A percentile compares a stretch with the other conserved stretches of the same genome.
Conservation (phyloP, 1,140 invertebrate species). For the Asbolus verrucosus region DNA sequence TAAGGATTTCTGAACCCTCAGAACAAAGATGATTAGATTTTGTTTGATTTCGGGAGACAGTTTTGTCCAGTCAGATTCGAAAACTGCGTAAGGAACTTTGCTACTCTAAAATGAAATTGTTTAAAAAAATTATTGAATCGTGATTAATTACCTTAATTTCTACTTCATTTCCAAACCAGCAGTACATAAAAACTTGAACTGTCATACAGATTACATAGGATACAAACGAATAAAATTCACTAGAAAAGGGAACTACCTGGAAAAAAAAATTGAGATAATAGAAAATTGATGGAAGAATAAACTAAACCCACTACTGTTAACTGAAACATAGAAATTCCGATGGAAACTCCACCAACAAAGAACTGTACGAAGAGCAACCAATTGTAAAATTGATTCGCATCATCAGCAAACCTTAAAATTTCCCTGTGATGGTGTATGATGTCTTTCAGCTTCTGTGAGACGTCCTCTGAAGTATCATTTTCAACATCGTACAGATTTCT, state of each 20-base stretch:
- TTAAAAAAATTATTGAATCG: neutral
- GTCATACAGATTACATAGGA: neutral
- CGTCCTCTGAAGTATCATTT: neutral
- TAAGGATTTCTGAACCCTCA: too few relatives aligned
- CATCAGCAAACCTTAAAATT: constrained; percentile 1
- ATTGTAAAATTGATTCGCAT: neutral
- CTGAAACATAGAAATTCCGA: neutral
- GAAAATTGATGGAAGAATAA: too few relatives aligned
- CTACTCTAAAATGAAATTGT: neutral
- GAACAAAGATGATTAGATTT: neutral
- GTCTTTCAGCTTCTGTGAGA: neutral
- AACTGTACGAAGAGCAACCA: neutral
- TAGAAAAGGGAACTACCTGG: neutral
- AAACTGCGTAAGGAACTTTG: too few relatives aligned
- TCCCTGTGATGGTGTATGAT: neutral
- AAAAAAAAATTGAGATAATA: neutral
- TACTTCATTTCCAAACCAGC: constrained; percentile 19
- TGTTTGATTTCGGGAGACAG: too few relatives aligned
- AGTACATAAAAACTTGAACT: neutral
- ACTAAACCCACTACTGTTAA: neutral
- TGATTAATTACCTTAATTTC: neutral
- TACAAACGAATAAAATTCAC: constrained; percentile 1
- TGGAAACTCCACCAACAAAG: neutral
- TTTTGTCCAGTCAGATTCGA: too few relatives aligned
- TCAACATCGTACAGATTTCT: neutral